These are phyloP conservation scores for Cerceris rybyensis DNA, from an alignment of 2,888 invertebrate genomes.

Conservation along the genomic window DNA sequence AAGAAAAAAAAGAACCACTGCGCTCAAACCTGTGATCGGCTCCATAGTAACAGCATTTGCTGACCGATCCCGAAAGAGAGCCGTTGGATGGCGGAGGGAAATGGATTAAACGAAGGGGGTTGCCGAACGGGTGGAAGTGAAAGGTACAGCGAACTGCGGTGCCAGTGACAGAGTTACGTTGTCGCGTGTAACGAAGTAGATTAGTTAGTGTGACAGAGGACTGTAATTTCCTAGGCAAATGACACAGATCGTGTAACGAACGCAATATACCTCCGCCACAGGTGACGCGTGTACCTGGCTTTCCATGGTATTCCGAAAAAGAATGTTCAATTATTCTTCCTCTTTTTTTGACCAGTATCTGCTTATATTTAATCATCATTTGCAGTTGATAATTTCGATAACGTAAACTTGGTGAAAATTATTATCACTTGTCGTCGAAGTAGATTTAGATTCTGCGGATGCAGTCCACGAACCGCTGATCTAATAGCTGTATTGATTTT, in stretches of 20 bases:
- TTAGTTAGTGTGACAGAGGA: constrained; percentile 79
- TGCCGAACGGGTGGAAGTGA: constrained; percentile 35
- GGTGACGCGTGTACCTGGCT: constrained; percentile 16
- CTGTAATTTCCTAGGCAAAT: constrained; percentile 79
- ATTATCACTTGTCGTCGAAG: too few relatives aligned
- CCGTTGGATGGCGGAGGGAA: constrained; percentile 27
- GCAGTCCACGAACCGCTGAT: background rate
- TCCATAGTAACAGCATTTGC: constrained; percentile 11
- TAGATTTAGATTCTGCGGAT: too few relatives aligned
- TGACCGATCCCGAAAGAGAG: constrained; percentile 41
- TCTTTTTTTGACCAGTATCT: too few relatives aligned
- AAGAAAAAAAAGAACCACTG: background rate
- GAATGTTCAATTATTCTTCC: too few relatives aligned
- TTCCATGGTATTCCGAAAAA: constrained; percentile 1
- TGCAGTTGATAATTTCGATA: too few relatives aligned
- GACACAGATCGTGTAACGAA: constrained; percentile 78
- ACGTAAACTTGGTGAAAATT: too few relatives aligned
- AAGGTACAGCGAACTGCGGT: constrained; percentile 60
- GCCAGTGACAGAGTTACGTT: constrained; percentile 77
- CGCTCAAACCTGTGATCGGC: background rate
- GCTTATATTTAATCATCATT: too few relatives aligned
- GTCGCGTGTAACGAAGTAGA: constrained; percentile 79
- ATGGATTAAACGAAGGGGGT: constrained; percentile 56
- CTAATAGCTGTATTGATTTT: constrained; percentile 13
- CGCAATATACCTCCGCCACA: constrained; percentile 52